phyloP scores from a whole-genome alignment of 2,113 vertebrate genomes.

The Crypturellus undulatus region DNA sequence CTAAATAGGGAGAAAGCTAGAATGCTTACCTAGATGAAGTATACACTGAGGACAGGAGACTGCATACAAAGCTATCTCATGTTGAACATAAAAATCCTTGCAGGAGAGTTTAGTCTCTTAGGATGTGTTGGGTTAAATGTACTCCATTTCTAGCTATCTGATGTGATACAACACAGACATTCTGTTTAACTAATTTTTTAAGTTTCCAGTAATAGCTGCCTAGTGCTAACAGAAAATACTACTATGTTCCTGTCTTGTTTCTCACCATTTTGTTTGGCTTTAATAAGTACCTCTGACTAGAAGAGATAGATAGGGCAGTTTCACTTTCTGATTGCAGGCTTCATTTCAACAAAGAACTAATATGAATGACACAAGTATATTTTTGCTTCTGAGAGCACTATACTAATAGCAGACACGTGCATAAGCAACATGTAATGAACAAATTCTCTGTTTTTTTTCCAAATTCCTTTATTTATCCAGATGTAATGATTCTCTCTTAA shows the following conservation, averaged over 20 bases:
- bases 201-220: neutral
- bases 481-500: neutral
- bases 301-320: neutral
- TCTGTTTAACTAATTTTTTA: neutral
- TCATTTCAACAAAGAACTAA: neutral
- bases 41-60: neutral
- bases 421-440: neutral
- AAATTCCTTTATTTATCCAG: neutral
- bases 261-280: neutral
- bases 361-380: neutral
- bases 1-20: neutral
- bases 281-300: neutral
- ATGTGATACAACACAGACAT: neutral
- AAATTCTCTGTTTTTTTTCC: neutral
- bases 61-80: neutral
- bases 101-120: neutral
- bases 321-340: neutral
- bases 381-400: neutral
- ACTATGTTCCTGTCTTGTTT: neutral
- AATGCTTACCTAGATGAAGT: neutral
- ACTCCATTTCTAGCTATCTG: neutral
- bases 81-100: neutral
- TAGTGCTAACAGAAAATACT: neutral
- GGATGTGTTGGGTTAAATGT: neutral
- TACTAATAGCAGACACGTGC: neutral